Base-by-base conservation (phyloP, 1,140 invertebrate genomes). In the Danaus plexippus region DNA sequence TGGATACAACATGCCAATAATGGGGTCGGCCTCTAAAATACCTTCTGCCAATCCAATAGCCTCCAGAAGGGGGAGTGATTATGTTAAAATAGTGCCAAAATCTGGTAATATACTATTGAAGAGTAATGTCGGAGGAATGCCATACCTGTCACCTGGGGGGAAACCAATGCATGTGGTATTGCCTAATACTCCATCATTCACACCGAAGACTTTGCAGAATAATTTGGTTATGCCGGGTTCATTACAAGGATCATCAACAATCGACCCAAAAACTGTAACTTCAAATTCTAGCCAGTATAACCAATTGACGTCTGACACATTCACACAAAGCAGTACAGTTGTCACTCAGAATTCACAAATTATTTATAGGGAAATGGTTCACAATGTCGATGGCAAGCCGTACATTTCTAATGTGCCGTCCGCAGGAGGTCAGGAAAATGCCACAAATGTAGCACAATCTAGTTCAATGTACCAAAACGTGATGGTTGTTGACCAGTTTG, bases 341-440 rank as follows among this genome's bases (percentile, higher is more conserved):
- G 79, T 85, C 11, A 82, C 78, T n/a, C 80, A 85, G 62, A 86
- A 82, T 45, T 85, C 84, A 52, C 86, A 87, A 58, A 84, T 85
- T 54, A 80, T 87, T 55, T 87, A 87, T 65, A 70, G 80, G 63
- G 85, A 87, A 66, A 82, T 83, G 77, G 77, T 87, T 7, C 80
- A 85, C 43, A 85, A 74, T 43, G 66, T 85, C 51, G 75, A 84
- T 61, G 81, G 80, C 9, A 88, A 88, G 57, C 77, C 74, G 42
- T 87, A 84, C 52, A 71, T 87, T 45, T 73, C 81, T 43, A 78
- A 65, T 64, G 71, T 84, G 54, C 84, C 83, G 11, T 53, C 78
- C 22, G 62, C 80, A 4, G 65, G 67, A 47, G 63, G 71, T 40
- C 69, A 75, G 54, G 76, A 83, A 10, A 79, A 77, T 67, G 65